phyloP scores from a whole-genome alignment of 2,113 vertebrate genomes.

The Dunckerocampus dactyliophorus region DNA sequence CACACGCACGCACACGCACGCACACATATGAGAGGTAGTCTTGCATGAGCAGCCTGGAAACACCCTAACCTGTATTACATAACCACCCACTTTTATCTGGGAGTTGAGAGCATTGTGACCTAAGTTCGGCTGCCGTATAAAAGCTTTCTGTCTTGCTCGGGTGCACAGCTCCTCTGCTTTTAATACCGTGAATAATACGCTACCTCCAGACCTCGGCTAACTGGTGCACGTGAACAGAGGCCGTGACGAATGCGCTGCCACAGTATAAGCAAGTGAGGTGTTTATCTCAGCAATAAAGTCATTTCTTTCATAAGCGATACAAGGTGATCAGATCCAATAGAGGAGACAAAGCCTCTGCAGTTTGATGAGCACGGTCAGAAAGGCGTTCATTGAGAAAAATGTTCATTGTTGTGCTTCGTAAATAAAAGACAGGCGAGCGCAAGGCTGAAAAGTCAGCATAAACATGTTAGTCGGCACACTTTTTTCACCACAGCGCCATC shows the following conservation, averaged over 20 bases:
- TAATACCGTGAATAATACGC: conserved; percentile 3
- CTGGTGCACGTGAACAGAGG: background rate
- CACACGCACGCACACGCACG: background rate
- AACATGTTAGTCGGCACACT: no score
- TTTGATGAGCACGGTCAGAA: no score
- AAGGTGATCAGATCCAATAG: no score
- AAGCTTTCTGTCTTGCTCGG: conserved; percentile 18
- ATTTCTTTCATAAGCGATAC: no score
- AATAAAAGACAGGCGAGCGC: no score
- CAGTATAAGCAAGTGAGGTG: no score
- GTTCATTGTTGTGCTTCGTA: no score
- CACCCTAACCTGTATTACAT: conserved; percentile 62
- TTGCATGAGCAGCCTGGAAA: conserved; percentile 58
- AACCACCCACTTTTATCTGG: conserved; percentile 53
- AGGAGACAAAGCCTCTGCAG: no score
- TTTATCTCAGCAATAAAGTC: no score
- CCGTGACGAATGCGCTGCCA: background rate
- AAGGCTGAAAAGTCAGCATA: no score
- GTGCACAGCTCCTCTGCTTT: conserved; percentile 9
- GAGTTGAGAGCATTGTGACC: conserved; percentile 39
- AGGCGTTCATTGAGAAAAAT: no score
- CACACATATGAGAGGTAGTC: conserved; percentile 18
- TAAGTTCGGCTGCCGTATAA: conserved; percentile 48
- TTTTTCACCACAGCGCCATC: no score
- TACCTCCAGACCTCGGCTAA: conserved; percentile 1